Evolutionary conservation across 2,888 invertebrate species (phyloP), one percentile per base, ranked within the genome.

Genomic region (Diadegma fenestrale): DNA sequence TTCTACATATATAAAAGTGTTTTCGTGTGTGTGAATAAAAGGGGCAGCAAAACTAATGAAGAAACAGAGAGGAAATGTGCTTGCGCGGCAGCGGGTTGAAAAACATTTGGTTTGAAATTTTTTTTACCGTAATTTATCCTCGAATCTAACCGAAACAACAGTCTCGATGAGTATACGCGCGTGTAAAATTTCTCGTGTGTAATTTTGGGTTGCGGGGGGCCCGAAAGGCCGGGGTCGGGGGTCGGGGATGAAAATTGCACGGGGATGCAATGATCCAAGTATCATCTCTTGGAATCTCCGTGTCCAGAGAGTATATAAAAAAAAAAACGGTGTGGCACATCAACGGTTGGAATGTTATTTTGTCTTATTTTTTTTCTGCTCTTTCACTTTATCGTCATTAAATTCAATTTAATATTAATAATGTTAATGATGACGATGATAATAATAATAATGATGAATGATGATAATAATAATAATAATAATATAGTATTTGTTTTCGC

Each of bases 331-430:
- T 95, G 95, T 95, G 95, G 95, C 95, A 95, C 95, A 95, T 95
- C 95, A 94, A 95, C 95, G 95, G 95, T 95, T 95, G 95, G 95
- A 95, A 95, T 95, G 95, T 95, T 95, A 94, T 92, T 93, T 94
- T 94, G 93, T 71, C 61, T 19, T 45, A 19, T 54, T 77, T 68
- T 58, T 77, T 77, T 66, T 48, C 19, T 45, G 43, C 33, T 77
- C 45, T 78, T 69, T 79, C 58, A 45, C 45, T 86, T 85, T 90
- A 90, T 91, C 90, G 84, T 88, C 87, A 89, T 92, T 93, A 91
- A 92, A 92, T 92, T 93, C 91, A 90, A 87, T 82, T 76, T 82
- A 88, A 88, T 87, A 87, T 82, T 87, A 87, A 87, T 89, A 89
- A 86, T 80, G 73, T 75, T 84, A 82, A 87, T 85, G 84, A 85